Percentiles rank a stretch among this genome's conserved stretches.
Evolutionary conservation across 1,140 invertebrate species (phyloP).

Genomic region (Hyles vespertilio): DNA sequence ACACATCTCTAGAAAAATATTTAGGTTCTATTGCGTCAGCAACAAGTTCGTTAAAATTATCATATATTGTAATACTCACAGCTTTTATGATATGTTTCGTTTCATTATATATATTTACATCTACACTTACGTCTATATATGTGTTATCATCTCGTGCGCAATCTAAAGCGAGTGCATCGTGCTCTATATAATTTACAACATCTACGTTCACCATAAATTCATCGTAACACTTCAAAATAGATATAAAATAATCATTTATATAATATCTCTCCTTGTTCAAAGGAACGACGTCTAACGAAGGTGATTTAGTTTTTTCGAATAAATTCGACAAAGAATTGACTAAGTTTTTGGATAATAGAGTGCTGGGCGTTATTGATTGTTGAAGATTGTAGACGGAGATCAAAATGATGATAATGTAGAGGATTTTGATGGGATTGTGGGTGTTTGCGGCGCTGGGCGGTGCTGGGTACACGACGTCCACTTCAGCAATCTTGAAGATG

Average conservation of each 20-base stretch:
- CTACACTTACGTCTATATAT: conserved; percentile 49
- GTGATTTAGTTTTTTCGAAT: conserved; percentile 27
- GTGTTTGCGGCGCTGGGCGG: conserved; percentile 55
- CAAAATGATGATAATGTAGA: conserved; percentile 50
- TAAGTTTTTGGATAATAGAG: conserved; percentile 31
- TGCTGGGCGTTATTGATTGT: conserved; percentile 22
- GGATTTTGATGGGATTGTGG: conserved; percentile 32
- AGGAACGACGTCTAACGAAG: conserved; percentile 45
- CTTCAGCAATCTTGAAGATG: conserved; percentile 94
- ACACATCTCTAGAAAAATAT: conserved; percentile 75
- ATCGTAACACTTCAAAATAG: conserved; percentile 62
- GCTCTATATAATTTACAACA: conserved; percentile 53
- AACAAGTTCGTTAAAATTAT: conserved; percentile 68
- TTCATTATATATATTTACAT: conserved; percentile 63
- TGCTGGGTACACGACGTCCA: conserved; percentile 82
- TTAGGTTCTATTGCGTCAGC: conserved; percentile 68
- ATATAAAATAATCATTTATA: conserved; percentile 58
- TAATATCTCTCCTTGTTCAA: conserved; percentile 53
- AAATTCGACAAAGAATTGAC: conserved; percentile 66
- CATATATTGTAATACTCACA: conserved; percentile 74
- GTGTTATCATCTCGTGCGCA: conserved; percentile 56
- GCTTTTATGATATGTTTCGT: conserved; percentile 71
- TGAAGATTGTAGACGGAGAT: conserved; percentile 46
- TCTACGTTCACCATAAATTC: conserved; percentile 59
- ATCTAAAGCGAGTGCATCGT: conserved; percentile 67